Percentiles rank a stretch among this genome's conserved stretches.
These are phyloP conservation scores for Theristus sp. DNA, from an alignment of 2,888 invertebrate species.

Conservation along the genomic window DNA sequence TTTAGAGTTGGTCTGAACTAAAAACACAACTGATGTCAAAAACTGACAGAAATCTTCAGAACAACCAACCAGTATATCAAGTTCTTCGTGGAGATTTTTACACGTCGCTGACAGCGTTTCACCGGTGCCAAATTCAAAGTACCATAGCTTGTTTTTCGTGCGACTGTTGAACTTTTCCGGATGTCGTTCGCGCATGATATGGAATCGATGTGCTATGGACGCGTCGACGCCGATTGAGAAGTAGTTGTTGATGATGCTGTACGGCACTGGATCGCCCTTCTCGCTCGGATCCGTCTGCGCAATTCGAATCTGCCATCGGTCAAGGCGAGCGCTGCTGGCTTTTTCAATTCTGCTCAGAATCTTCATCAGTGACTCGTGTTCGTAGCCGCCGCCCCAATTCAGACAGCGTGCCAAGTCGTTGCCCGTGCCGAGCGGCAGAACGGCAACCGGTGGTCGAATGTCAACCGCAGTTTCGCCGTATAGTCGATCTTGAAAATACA, in stretches of 20 bases:
- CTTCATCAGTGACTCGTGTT: conserved; percentile 80
- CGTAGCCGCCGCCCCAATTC: conserved; percentile 78
- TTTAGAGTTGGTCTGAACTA: too few relatives aligned
- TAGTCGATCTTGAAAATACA: background rate
- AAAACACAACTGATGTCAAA: too few relatives aligned
- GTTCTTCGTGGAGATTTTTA: conserved; percentile 85
- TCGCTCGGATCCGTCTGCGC: conserved; percentile 22
- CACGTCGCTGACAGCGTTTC: conserved; percentile 91
- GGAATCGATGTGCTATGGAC: conserved; percentile 91
- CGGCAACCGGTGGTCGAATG: conserved; percentile 65
- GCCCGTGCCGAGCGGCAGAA: conserved; percentile 84
- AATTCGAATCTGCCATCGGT: background rate
- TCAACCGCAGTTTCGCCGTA: background rate
- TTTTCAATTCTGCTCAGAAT: conserved; percentile 64
- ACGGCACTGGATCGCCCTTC: conserved; percentile 52
- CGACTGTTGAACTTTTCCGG: conserved; percentile 90
- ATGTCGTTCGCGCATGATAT: conserved; percentile 81
- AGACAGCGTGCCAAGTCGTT: conserved; percentile 85
- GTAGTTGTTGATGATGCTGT: conserved; percentile 92
- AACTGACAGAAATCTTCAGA: too few relatives aligned
- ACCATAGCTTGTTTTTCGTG: conserved; percentile 96
- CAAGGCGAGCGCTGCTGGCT: conserved; percentile 68
- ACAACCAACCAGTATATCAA: conserved; percentile 71
- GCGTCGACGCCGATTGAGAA: conserved; percentile 53
- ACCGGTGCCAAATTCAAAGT: conserved; percentile 93